These are phyloP conservation scores for Leptarthrus brevirostris DNA, from an alignment of 2,888 invertebrate genomes.

Conservation along the genomic window DNA sequence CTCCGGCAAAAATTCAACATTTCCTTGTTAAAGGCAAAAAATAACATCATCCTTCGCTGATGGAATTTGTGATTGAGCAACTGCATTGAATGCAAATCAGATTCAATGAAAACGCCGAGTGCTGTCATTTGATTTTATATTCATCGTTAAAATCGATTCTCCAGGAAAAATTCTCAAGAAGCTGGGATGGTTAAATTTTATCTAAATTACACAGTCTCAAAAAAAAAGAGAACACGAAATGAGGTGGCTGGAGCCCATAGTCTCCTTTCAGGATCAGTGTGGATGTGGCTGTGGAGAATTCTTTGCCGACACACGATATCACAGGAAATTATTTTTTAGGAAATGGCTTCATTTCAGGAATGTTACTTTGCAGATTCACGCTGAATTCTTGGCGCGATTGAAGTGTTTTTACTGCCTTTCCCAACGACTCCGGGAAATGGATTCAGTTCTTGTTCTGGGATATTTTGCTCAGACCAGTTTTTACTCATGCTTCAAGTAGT, in stretches of 20 bases:
- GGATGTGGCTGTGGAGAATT: conserved; percentile 4
- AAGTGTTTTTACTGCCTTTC: conserved; percentile 36
- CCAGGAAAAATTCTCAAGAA: conserved; percentile 18
- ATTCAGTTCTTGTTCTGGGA: conserved; percentile 25
- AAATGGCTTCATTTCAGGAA: conserved; percentile 37
- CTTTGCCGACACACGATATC: conserved; percentile 31
- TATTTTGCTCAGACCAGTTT: conserved; percentile 24
- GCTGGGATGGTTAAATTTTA: conserved; percentile 38
- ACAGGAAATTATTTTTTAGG: conserved; percentile 44
- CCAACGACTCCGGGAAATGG: conserved; percentile 29
- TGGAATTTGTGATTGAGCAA: conserved; percentile 43
- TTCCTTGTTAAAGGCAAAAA: conserved; percentile 13
- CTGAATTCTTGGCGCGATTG: conserved; percentile 42
- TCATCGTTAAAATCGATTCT: conserved; percentile 43
- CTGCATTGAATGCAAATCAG: conserved; percentile 44
- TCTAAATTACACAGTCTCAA: conserved; percentile 40
- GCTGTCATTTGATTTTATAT: conserved; percentile 41
- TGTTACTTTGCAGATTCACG: conserved; percentile 40
- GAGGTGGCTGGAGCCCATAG: conserved; percentile 16
- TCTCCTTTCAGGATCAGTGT: not conserved
- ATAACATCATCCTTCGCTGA: conserved; percentile 29
- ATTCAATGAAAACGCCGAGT: conserved; percentile 25
- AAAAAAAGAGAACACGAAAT: conserved; percentile 20
- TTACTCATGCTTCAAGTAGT: not conserved
- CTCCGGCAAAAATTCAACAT: not conserved